Conservation (phyloP, 2,888 invertebrate species). For the Griposia aprilina region DNA sequence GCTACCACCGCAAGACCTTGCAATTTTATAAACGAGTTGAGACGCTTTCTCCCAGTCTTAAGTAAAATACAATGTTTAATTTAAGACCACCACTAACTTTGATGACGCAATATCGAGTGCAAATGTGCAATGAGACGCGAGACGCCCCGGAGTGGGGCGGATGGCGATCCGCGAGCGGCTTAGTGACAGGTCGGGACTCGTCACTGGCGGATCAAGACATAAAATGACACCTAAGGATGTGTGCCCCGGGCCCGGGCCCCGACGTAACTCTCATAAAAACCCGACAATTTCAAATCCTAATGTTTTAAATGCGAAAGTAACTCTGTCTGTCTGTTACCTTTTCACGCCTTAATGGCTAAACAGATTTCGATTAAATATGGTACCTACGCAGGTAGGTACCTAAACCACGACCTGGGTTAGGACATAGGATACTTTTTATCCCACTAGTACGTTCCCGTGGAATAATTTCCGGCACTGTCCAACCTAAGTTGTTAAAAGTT, state of each 20-base stretch:
- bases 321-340: no score
- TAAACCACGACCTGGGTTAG: no score
- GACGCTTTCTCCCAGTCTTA: background rate
- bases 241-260: background rate
- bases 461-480: no score
- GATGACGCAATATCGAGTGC: background rate
- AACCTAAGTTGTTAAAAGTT: no score
- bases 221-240: background rate
- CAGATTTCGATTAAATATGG: no score
- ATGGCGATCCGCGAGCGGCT: no score
- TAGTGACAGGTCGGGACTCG: background rate
- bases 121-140: conserved; percentile 2
- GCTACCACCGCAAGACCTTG: background rate
- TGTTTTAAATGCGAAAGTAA: no score
- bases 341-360: no score
- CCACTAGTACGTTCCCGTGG: no score
- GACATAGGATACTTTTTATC: no score
- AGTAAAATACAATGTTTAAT: background rate
- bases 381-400: no score
- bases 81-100: background rate
- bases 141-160: background rate
- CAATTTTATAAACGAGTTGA: background rate
- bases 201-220: background rate
- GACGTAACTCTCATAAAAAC: background rate
- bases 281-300: background rate